These are phyloP conservation scores for Tetrax tetrax DNA, from an alignment of 2,113 vertebrate species.

Conservation along the genomic window DNA sequence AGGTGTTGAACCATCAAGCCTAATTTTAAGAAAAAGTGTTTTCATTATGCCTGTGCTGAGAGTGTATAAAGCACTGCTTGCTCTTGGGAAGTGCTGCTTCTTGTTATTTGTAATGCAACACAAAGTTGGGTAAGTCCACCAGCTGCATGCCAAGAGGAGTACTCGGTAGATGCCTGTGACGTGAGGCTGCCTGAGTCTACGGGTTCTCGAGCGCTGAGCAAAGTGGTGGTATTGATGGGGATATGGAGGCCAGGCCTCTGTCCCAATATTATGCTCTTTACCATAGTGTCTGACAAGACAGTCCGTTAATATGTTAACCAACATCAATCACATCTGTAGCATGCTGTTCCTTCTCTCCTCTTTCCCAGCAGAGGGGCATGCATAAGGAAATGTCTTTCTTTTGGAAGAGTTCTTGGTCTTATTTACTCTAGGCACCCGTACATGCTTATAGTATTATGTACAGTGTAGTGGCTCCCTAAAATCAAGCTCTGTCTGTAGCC, in stretches of 20 bases:
- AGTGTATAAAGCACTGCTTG: background rate
- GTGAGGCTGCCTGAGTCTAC: background rate
- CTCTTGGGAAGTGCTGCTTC: background rate
- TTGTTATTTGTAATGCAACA: background rate
- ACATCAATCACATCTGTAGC: background rate
- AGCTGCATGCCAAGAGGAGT: background rate
- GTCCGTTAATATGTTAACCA: background rate
- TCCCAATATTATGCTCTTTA: background rate
- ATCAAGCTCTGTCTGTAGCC: background rate
- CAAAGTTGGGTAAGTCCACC: background rate
- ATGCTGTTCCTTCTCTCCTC: background rate
- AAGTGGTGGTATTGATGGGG: background rate
- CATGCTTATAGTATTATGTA: accelerated
- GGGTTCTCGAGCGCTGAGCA: background rate
- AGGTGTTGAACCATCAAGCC: background rate
- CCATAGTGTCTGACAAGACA: background rate
- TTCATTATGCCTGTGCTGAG: background rate
- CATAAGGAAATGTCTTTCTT: background rate
- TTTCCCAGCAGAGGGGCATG: background rate
- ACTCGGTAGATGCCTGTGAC: background rate
- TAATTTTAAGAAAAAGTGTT: background rate
- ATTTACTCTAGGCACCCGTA: background rate
- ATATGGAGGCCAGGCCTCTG: background rate
- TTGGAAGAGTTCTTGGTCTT: background rate
- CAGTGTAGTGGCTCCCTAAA: background rate